Evolutionary conservation across 2,888 invertebrate species (phyloP), one percentile per base, ranked within the genome.

Genomic region (Hirtodrosophila duncani): DNA sequence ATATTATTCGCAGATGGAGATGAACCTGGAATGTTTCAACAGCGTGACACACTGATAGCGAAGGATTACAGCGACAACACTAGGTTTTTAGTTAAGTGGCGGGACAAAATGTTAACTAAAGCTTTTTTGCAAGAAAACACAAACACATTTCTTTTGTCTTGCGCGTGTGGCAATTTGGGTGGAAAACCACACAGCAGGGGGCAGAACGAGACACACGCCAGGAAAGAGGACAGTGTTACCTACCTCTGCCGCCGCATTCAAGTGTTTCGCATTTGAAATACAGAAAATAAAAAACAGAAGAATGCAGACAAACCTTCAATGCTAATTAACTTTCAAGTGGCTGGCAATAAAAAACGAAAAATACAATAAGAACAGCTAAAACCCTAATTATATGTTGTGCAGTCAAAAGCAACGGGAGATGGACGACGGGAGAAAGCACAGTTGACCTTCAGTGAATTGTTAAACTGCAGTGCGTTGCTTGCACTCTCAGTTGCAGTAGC

Each of bases 241-340:
- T 33, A 16, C 9, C 10, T 21, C 23, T 14, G 5, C n/a, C 46
- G 27, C 34, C 51, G 44, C 29, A 26, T 1, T 11, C 26, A 17
- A 6, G n/a, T 34, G 36, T 30, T 34, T 8, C 16, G 17, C 46
- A 51, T 37, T 66, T 26, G 31, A 58, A 44, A 34, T 10, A 39
- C 9, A 9, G 44, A 34, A 39, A 59, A 59, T 50, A 18, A 39
- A 38, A 50, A 44, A 24, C 41, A n/a, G n/a, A n/a, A n/a, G n/a
- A n/a, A n/a, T n/a, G n/a, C n/a, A n/a, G n/a, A n/a, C 37, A 49
- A 50, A 31, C 53, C 39, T 34, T 26, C 39, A 55, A 62, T 42
- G 62, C 45, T 63, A 61, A 67, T 67, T 41, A 61, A 67, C 49
- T 67, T 65, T 49, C 70, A 70, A 70, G 67, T 70, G 67, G 67